phyloP scores from a whole-genome alignment of 2,113 vertebrate species.

The Trogon surrucura region DNA sequence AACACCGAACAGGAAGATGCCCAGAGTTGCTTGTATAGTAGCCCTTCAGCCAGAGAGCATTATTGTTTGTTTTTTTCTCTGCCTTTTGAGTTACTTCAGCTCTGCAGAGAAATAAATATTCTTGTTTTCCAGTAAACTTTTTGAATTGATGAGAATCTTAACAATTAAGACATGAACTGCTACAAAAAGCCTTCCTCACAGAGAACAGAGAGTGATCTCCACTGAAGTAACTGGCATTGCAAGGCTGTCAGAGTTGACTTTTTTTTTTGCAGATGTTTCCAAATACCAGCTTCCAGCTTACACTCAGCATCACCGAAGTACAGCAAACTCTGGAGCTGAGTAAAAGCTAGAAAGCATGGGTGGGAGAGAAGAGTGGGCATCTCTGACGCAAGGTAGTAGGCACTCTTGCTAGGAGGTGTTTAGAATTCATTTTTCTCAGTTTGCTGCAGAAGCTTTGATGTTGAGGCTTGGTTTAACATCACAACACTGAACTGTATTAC shows the following conservation, averaged over 20 bases:
- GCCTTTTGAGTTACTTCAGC: background rate
- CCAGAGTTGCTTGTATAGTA: background rate
- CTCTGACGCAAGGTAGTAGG: background rate
- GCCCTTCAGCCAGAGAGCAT: background rate
- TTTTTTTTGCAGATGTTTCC: background rate
- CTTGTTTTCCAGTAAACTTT: background rate
- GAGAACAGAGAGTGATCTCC: background rate
- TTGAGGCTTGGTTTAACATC: background rate
- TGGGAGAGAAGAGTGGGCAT: background rate
- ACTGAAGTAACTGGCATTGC: background rate
- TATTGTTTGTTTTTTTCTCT: background rate
- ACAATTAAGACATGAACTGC: background rate
- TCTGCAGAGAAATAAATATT: constrained; percentile 2
- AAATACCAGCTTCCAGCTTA: background rate
- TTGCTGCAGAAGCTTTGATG: background rate
- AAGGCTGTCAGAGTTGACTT: background rate
- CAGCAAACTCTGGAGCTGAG: background rate
- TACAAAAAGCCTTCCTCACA: background rate
- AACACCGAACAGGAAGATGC: background rate
- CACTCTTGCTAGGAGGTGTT: background rate
- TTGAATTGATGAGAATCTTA: background rate
- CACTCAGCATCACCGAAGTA: background rate
- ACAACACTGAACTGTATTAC: background rate
- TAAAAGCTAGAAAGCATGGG: background rate
- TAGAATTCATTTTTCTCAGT: background rate